A percentile compares a stretch with the other conserved stretches of the same genome.
These are phyloP conservation scores for Pteria penguin DNA, from an alignment of 2,888 invertebrate genomes.

Conservation along the genomic window DNA sequence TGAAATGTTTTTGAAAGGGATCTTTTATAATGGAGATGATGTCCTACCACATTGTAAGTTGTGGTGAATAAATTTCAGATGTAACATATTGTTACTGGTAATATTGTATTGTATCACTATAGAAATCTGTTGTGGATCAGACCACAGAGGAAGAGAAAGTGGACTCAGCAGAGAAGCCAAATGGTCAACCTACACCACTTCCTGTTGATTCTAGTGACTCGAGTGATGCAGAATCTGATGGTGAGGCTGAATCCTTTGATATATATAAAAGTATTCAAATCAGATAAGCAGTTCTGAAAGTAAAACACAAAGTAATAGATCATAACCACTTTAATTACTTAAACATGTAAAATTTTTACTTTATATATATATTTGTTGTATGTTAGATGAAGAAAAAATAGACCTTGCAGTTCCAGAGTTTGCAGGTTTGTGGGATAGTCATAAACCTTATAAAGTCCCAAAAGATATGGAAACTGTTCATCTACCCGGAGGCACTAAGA, in stretches of 20 bases:
- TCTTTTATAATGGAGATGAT: too few relatives aligned
- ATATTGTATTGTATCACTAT: too few relatives aligned
- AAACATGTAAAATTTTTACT: background rate
- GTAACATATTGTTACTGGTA: too few relatives aligned
- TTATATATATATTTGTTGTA: background rate
- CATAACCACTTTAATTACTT: too few relatives aligned
- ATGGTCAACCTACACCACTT: background rate
- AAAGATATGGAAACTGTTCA: conserved; percentile 66
- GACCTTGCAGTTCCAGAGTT: conserved; percentile 78
- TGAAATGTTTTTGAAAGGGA: too few relatives aligned
- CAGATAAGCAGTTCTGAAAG: background rate
- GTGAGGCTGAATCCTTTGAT: too few relatives aligned
- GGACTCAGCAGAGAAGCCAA: background rate
- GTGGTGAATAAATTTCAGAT: too few relatives aligned
- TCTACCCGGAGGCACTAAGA: conserved; percentile 73
- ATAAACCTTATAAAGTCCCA: conserved; percentile 75
- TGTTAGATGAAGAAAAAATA: conserved; percentile 60
- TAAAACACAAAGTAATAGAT: too few relatives aligned
- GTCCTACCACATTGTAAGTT: too few relatives aligned
- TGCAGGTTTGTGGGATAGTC: conserved; percentile 78
- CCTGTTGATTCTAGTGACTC: conserved; percentile 54
- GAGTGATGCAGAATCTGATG: conserved; percentile 49
- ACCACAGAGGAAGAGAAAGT: too few relatives aligned
- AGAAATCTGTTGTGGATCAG: too few relatives aligned
- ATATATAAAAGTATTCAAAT: too few relatives aligned